Evolutionary conservation across 2,888 invertebrate species (phyloP).

Genomic region (Cylloceria caligata): DNA sequence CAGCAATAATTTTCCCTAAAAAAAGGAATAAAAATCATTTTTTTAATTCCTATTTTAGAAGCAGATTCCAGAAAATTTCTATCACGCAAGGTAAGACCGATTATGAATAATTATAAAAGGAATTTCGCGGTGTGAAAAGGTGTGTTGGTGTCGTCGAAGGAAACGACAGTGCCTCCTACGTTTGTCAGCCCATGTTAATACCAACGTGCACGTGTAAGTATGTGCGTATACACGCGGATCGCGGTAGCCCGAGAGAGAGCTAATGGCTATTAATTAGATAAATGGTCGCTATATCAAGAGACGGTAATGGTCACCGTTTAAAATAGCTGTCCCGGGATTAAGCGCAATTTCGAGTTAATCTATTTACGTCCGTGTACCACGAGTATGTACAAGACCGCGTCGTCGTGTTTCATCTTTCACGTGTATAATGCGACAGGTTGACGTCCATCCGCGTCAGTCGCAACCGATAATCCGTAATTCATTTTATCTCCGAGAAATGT

Average conservation of each 20-base stretch:
- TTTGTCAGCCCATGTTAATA: conserved; percentile 57
- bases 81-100: background rate
- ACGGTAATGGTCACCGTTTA: conserved; percentile 77
- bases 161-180: conserved; percentile 68
- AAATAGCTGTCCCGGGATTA: conserved; percentile 76
- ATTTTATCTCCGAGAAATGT: conserved; percentile 13
- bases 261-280: conserved; percentile 83
- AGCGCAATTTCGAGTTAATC: conserved; percentile 68
- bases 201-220: conserved; percentile 28
- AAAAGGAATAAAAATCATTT: too few relatives aligned
- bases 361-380: conserved; percentile 66
- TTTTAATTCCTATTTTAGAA: background rate
- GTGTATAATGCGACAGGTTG: conserved; percentile 42
- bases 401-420: conserved; percentile 56
- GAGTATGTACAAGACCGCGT: conserved; percentile 41
- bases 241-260: conserved; percentile 68
- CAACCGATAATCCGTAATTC: conserved; percentile 27
- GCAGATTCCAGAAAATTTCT: background rate
- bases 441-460: conserved; percentile 41
- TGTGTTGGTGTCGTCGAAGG: conserved; percentile 69
- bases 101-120: conserved; percentile 11
- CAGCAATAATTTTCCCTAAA: too few relatives aligned
- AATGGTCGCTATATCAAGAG: conserved; percentile 79
- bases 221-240: conserved; percentile 64
- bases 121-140: conserved; percentile 56